Percentiles rank a stretch among this genome's conserved stretches.
Conservation (phyloP, 2,113 vertebrate species). For the Gambusia affinis region DNA sequence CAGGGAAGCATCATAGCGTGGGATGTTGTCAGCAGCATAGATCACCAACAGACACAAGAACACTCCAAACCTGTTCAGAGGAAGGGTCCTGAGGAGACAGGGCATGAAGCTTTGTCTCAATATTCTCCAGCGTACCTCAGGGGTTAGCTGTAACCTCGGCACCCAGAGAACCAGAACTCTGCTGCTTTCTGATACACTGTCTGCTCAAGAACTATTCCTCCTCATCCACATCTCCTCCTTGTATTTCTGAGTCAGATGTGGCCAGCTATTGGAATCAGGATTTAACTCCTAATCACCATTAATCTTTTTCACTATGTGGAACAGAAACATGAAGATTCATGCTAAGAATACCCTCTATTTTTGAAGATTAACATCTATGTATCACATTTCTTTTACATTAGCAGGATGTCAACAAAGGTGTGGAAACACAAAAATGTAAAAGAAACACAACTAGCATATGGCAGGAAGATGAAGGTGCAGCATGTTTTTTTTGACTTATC, state of each 20-base stretch:
- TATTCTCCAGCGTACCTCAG: neutral
- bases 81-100: constrained; percentile 57
- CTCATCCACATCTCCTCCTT: constrained; percentile 17
- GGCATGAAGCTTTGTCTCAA: neutral
- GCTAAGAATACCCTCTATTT: constrained; percentile 98
- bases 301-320: constrained; percentile 98
- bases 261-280: constrained; percentile 98
- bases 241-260: constrained; percentile 82
- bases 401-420: too few relatives aligned
- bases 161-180: constrained; percentile 24
- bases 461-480: too few relatives aligned
- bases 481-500: too few relatives aligned
- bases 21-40: constrained; percentile 92
- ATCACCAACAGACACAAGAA: constrained; percentile 97
- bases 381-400: too few relatives aligned
- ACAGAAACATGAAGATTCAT: constrained; percentile 97
- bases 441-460: too few relatives aligned
- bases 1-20: constrained; percentile 98
- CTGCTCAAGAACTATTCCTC: neutral
- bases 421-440: too few relatives aligned
- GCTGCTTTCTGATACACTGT: constrained; percentile 42
- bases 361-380: constrained; percentile 46
- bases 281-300: constrained; percentile 91
- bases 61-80: constrained; percentile 95
- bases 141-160: neutral